phyloP scores from a whole-genome alignment of 1,140 invertebrate genomes.

The Sycophaga agraensis region DNA sequence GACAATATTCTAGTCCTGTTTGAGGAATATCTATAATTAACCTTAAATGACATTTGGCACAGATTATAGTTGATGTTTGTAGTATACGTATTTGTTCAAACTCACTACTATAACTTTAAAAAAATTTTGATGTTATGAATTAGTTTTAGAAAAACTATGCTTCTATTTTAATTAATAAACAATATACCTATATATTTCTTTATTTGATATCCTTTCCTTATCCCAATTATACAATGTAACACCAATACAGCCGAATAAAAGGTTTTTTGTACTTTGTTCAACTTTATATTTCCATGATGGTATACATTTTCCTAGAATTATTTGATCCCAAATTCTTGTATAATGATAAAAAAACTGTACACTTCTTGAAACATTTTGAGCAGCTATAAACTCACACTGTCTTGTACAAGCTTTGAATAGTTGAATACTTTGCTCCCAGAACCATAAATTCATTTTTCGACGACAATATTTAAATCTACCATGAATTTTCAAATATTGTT shows the following conservation, averaged over 20 bases:
- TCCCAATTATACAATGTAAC: constrained; percentile 61
- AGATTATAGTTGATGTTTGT: constrained; percentile 63
- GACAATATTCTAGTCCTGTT: constrained; percentile 61
- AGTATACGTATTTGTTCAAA: constrained; percentile 58
- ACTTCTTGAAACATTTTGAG: constrained; percentile 62
- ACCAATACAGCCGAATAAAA: constrained; percentile 53
- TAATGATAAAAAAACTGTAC: constrained; percentile 67
- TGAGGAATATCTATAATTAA: constrained; percentile 62
- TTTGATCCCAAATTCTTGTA: constrained; percentile 64
- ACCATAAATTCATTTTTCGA: constrained; percentile 32
- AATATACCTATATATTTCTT: constrained; percentile 56
- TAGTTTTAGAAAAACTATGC: neutral
- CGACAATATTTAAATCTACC: constrained; percentile 16
- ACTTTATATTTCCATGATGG: constrained; percentile 55
- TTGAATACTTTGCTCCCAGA: constrained; percentile 41
- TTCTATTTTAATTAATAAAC: neutral
- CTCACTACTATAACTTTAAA: constrained; percentile 54
- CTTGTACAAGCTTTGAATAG: constrained; percentile 56
- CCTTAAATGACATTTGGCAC: constrained; percentile 62
- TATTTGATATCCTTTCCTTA: constrained; percentile 56
- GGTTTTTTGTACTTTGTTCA: constrained; percentile 47
- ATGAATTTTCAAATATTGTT: neutral
- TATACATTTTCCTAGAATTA: constrained; percentile 60
- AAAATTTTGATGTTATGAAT: neutral
- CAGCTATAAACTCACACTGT: constrained; percentile 67